Base-by-base conservation (phyloP, 2,888 invertebrate species). In the Agriotes lineatus region DNA sequence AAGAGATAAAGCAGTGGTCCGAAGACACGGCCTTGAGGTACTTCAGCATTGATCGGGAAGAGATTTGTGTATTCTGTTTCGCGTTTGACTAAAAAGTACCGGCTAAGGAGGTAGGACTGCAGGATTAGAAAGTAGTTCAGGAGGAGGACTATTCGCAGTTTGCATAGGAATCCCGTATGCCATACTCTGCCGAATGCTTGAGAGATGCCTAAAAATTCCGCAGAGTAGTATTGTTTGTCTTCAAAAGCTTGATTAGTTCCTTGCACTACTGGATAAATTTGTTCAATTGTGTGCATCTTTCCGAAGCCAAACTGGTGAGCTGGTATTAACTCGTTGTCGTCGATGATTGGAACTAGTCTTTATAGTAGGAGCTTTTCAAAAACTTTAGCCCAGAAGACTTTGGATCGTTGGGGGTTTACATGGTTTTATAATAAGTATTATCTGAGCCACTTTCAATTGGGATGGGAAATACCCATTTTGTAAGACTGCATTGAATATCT, bases 51-150 rank as follows among this genome's bases (percentile, higher is more conserved):
- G n/a, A n/a, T n/a, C n/a, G n/a, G n/a, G n/a, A n/a, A n/a, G n/a
- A n/a, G n/a, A n/a, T n/a, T n/a, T n/a, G n/a, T 12, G 4, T 10
- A n/a, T 14, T 12, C 39, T 39, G 39, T 14, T 14, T 12, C 14
- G n/a, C 10, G n/a, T 12, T 39, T 39, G n/a, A 12, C 39, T 5
- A 39, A 12, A 5, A 39, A 12, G 10, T 39, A n/a, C 14, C 37
- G 37, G n/a, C 2, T n/a, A 37, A 37, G 37, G 37, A 7, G 5
- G 37, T 4, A 37, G n/a, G 7, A n/a, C n/a, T n/a, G n/a, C 37
- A 37, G 37, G 37, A 37, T 37, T 37, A 37, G 37, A n/a, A 37
- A 37, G 37, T 37, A 37, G n/a, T 37, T 37, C 37, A 37, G 5
- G n/a, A n/a, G 37, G 37, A 37, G 37, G n/a, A 37, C 10, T 37